A percentile compares a stretch with the other conserved stretches of the same genome.
phyloP scores from a whole-genome alignment of 2,888 invertebrate species.

The Belgica antarctica region DNA sequence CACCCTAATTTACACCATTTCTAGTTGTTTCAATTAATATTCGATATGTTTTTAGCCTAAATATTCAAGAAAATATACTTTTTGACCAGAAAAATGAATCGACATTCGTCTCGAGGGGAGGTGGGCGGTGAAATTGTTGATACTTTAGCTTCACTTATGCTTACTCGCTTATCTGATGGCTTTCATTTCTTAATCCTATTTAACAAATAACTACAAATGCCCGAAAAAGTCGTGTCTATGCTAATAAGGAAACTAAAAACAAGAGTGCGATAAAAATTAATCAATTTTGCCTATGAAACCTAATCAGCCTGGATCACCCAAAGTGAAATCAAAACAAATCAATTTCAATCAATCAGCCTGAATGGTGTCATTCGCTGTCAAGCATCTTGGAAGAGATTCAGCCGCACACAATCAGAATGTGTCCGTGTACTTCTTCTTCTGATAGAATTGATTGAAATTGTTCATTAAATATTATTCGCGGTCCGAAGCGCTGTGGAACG shows the following conservation, averaged over 20 bases:
- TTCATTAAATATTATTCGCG: slow-evolving; percentile 50
- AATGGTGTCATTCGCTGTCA: slow-evolving; percentile 15
- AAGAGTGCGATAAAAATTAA: background rate
- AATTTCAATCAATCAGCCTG: slow-evolving; percentile 34
- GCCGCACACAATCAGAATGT: too few relatives aligned
- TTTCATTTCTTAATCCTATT: background rate
- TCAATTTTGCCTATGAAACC: slow-evolving; percentile 2
- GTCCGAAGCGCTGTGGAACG: slow-evolving; percentile 52
- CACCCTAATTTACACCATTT: background rate
- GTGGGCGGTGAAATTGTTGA: background rate
- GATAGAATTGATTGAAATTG: slow-evolving; percentile 44
- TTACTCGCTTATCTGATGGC: background rate
- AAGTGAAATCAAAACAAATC: slow-evolving; percentile 18
- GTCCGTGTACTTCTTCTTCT: slow-evolving; percentile 35
- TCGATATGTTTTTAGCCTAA: slow-evolving; percentile 26
- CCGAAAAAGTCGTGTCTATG: background rate
- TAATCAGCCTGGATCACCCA: slow-evolving; percentile 22
- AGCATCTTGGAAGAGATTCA: slow-evolving; percentile 1
- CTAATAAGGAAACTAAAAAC: slow-evolving; percentile 31
- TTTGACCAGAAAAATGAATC: slow-evolving; percentile 28
- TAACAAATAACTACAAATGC: slow-evolving; percentile 1
- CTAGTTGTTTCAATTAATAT: background rate
- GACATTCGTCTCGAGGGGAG: background rate
- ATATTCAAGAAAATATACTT: background rate
- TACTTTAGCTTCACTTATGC: background rate